These are phyloP conservation scores for Lamprotornis superbus DNA, from an alignment of 2,113 vertebrate species.

Conservation along the genomic window DNA sequence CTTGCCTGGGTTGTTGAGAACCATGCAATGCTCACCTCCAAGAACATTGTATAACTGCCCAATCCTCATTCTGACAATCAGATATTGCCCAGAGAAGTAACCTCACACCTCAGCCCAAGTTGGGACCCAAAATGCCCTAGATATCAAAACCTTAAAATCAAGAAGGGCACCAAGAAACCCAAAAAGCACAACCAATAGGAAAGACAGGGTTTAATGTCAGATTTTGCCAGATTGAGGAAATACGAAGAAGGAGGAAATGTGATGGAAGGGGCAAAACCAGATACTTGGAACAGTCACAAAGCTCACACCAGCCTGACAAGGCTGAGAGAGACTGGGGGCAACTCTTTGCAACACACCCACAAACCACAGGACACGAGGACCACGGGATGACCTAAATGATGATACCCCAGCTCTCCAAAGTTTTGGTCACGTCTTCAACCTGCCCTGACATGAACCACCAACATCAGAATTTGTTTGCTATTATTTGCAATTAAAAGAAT, in stretches of 20 bases:
- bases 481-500: background rate
- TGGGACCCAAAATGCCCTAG: too few relatives aligned
- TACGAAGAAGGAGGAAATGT: rapidly evolving
- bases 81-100: too few relatives aligned
- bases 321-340: background rate
- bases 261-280: background rate
- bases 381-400: background rate
- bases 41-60: rapidly evolving
- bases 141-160: background rate
- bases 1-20: too few relatives aligned
- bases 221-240: background rate
- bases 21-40: background rate
- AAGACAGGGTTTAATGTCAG: background rate
- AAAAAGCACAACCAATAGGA: rapidly evolving
- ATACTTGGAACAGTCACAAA: background rate
- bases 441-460: background rate
- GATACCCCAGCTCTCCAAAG: background rate
- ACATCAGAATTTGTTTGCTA: background rate
- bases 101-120: background rate
- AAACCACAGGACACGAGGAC: background rate
- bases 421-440: background rate
- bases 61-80: background rate
- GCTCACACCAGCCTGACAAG: background rate
- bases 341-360: background rate
- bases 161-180: too few relatives aligned